Evolutionary conservation across 2,888 invertebrate species (phyloP).

Genomic region (Pollenia angustigena): DNA sequence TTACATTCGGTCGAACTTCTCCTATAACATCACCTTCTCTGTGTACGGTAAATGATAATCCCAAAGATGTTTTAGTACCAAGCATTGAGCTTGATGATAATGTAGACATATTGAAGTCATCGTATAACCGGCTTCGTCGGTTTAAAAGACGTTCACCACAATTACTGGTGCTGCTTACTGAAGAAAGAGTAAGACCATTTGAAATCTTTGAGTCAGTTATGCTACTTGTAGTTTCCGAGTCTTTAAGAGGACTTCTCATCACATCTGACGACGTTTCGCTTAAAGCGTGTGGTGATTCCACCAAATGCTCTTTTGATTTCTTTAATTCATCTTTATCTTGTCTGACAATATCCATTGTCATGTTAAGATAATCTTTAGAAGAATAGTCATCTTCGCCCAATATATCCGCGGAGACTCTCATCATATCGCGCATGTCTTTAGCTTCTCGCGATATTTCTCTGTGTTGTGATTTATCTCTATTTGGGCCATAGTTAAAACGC

Average conservation of each 20-base stretch:
- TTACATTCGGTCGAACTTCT: slow-evolving; percentile 69
- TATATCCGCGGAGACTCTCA: slow-evolving; percentile 67
- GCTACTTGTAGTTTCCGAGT: slow-evolving; percentile 62
- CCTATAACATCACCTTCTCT: slow-evolving; percentile 73
- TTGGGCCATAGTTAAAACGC: slow-evolving; percentile 78
- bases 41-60: slow-evolving; percentile 77
- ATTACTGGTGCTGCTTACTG: slow-evolving; percentile 70
- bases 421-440: slow-evolving; percentile 74
- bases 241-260: slow-evolving; percentile 64
- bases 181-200: slow-evolving; percentile 64
- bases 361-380: slow-evolving; percentile 64
- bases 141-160: slow-evolving; percentile 81
- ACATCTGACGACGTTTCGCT: slow-evolving; percentile 44
- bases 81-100: slow-evolving; percentile 73
- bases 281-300: slow-evolving; percentile 44
- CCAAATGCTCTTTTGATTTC: slow-evolving; percentile 54
- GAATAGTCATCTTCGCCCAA: slow-evolving; percentile 54
- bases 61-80: slow-evolving; percentile 57
- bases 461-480: slow-evolving; percentile 53
- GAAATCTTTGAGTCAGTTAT: slow-evolving; percentile 69
- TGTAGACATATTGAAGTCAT: slow-evolving; percentile 81
- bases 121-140: slow-evolving; percentile 83
- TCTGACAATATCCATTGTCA: slow-evolving; percentile 59
- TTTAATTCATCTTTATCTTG: slow-evolving; percentile 56
- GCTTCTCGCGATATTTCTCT: slow-evolving; percentile 74